Conservation (phyloP, 2,888 invertebrate species). For the Drosophila leonis region DNA sequence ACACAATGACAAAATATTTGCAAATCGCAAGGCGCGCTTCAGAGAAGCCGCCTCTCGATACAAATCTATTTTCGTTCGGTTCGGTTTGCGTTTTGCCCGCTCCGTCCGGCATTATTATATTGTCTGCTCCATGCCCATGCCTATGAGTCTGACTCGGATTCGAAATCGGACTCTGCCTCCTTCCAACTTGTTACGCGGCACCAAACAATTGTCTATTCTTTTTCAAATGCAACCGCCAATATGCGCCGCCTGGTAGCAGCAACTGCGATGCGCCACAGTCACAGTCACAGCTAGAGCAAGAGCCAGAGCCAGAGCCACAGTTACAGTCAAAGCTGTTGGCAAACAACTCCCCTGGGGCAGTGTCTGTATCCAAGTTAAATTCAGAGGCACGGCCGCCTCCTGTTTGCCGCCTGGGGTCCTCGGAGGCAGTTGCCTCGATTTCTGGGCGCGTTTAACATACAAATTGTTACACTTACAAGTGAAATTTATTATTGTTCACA, state of each 20-base stretch:
- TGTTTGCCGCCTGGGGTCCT: conserved; percentile 46
- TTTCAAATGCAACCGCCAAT: conserved; percentile 74
- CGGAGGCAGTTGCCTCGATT: conserved; percentile 34
- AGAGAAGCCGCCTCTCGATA: conserved; percentile 83
- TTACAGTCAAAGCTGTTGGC: conserved; percentile 38
- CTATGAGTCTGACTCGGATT: conserved; percentile 15
- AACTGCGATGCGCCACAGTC: conserved; percentile 45
- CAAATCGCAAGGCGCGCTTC: conserved; percentile 83
- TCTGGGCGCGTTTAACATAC: conserved; percentile 80
- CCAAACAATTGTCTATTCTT: conserved; percentile 79
- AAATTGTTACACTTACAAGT: conserved; percentile 84
- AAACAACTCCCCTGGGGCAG: conserved; percentile 79
- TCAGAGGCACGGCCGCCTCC: conserved; percentile 30
- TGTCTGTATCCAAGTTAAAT: conserved; percentile 36
- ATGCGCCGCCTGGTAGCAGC: conserved; percentile 70
- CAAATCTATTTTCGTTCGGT: conserved; percentile 80
- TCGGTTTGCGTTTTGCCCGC: conserved; percentile 35
- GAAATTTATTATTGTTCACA: conserved; percentile 81
- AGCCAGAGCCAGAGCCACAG: conserved; percentile 21
- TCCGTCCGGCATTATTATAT: conserved; percentile 58
- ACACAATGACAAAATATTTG: conserved; percentile 84
- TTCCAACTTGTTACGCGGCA: conserved; percentile 76
- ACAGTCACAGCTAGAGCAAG: conserved; percentile 30
- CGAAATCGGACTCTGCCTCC: conserved; percentile 25
- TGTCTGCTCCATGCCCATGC: conserved; percentile 46